Base-by-base conservation (phyloP, 2,888 invertebrate species). In the Escarpia spicata region DNA sequence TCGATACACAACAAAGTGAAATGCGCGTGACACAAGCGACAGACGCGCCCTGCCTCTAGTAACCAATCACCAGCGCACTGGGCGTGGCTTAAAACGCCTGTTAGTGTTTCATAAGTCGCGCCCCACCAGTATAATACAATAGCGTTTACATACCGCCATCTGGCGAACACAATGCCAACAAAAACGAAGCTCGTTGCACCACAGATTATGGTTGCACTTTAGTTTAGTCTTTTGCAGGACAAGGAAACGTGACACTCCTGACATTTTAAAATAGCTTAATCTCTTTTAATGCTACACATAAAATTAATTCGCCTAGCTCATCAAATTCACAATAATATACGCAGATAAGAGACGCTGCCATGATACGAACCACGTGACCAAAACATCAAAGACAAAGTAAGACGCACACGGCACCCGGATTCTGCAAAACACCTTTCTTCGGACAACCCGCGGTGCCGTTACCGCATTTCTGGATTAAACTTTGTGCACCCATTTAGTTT, bases 361-460 rank as follows among this genome's bases (percentile, higher is more conserved):
- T 75, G n/a, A 26, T 75, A 75, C 26, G n/a, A 75, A 75, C 75
- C 75, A 75, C 75, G 75, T 75, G 75, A 75, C 75, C 75, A 75
- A 75, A 75, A 75, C 15, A 26, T 75, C 19, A 52, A 9, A 15
- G 6, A 6, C 75, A 75, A 75, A 75, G 19, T 26, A 75, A 26
- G 75, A 75, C 75, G 75, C 75, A 26, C 26, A 26, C 75, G 75
- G 75, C 75, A 26, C 75, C n/a, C 75, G 75, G 75, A 75, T 75
- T 19, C 19, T 26, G 75, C 19, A n/a, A 26, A 75, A 75, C 75
- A 75, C 26, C 75, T 75, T 75, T 26, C 26, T 26, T 75, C 75
- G 19, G 75, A 75, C 26, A 75, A 75, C 9, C 52, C 75, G 75
- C 19, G 75, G 75, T 15, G 75, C n/a, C 75, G 75, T 26, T 75